phyloP scores from a whole-genome alignment of 2,797 vertebrate genomes.

The Argentina silus region DNA sequence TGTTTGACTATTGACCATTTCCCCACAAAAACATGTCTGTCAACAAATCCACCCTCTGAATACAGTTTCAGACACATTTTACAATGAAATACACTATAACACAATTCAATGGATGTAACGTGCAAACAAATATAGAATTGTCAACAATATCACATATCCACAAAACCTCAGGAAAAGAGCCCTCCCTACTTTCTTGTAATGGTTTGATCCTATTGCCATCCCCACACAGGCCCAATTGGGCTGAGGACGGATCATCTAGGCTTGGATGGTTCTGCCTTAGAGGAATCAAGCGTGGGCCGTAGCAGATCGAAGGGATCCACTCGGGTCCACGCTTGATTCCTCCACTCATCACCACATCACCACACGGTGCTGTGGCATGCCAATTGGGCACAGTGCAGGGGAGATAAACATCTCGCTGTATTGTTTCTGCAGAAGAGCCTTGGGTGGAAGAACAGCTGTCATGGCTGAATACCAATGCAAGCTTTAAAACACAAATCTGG shows the following conservation, averaged over 20 bases:
- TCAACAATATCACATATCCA: background rate
- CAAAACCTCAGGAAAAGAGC: background rate
- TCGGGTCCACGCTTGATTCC: background rate
- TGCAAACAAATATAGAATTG: background rate
- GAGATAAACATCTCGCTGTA: constrained; percentile 28
- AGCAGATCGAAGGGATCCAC: background rate
- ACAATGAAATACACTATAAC: background rate
- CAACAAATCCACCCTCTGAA: constrained; percentile 50
- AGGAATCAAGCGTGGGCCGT: background rate
- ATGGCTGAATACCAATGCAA: constrained; percentile 50
- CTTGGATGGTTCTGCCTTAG: background rate
- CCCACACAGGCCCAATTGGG: background rate
- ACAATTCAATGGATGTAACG: background rate
- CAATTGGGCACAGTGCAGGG: constrained; percentile 33
- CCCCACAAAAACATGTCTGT: constrained; percentile 51
- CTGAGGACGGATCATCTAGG: background rate
- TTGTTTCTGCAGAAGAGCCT: constrained; percentile 45
- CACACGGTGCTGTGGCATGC: constrained; percentile 17
- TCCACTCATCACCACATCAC: constrained; percentile 25
- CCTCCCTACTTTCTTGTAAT: background rate
- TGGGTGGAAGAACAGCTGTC: constrained; percentile 57
- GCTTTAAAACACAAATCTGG: constrained; percentile 39
- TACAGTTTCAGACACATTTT: background rate
- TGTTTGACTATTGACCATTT: constrained; percentile 60
- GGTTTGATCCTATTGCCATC: background rate